Base-by-base conservation (phyloP, 2,113 vertebrate species). In the Phrynosoma platyrhinos region DNA sequence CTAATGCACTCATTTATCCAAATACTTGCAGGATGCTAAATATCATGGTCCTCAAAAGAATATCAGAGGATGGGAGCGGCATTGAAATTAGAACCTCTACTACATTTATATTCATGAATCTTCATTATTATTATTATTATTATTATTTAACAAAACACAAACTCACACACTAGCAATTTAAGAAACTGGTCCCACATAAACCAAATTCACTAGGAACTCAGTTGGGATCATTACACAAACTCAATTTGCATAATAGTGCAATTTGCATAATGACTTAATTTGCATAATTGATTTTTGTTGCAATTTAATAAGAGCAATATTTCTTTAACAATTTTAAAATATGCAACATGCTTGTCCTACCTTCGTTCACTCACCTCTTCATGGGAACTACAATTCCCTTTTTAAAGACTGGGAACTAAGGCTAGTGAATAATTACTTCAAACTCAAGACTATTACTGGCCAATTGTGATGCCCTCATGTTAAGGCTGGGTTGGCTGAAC, bases 211-310 rank as follows among this genome's bases (percentile, higher is more conserved):
- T 68, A 25, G 47, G 47, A 78, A 58, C 74, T 55, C 87, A 88
- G 87, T 78, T n/a, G 87, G 87, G 81, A 83, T 88, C 81, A 78
- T 88, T 88, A 79, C 76, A 69, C 84, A 88, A 83, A 88, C 64
- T 40, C 62, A 69, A 88, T 88, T 83, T 88, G 69, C 87, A 83
- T 88, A 83, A 88, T 83, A 76, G 62, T 64, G 77, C 81, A 13
- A 42, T 83, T 83, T 88, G 74, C 87, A 83, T 88, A 83, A 88
- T 83, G 18, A 69, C 62, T 30, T 64, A 5, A 20, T 83, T 83
- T 88, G 74, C 87, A 88, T 88, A 88, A 78, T 83, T 88, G 81
- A 88, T 88, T 77, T 76, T 36, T 47, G 81, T 88, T 77, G 87
- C 81, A 83, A 83, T 88, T 64, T 83, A 88, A 83, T 78, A 83